A percentile compares a stretch with the other conserved stretches of the same genome.
Conservation (phyloP, 2,888 invertebrate species). For the Phalera bucephala region DNA sequence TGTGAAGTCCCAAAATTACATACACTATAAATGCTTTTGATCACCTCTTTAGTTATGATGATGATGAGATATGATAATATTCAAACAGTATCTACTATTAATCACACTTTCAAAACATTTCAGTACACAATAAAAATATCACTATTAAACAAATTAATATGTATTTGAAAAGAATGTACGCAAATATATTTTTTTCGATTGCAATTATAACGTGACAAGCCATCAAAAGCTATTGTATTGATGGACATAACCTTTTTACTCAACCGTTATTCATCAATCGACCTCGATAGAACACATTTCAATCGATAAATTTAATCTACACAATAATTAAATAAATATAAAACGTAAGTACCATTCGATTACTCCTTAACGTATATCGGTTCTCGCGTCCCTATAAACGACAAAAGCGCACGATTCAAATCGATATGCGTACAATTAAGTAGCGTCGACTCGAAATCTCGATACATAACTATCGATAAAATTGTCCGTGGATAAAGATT, state of each 20-base stretch:
- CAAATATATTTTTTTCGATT: too few relatives aligned
- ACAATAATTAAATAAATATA: conserved; percentile 2
- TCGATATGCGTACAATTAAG: conserved; percentile 58
- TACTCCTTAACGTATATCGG: conserved; percentile 24
- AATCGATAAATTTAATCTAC: neutral
- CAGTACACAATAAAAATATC: too few relatives aligned
- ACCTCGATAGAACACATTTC: conserved; percentile 17
- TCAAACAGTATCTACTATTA: too few relatives aligned
- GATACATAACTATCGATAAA: conserved; percentile 37
- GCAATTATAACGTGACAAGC: conserved; percentile 25
- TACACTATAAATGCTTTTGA: too few relatives aligned
- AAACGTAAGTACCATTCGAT: conserved; percentile 23
- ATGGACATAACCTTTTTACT: conserved; percentile 20
- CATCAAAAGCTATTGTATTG: conserved; percentile 21
- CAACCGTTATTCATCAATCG: conserved; percentile 22
- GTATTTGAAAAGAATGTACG: too few relatives aligned
- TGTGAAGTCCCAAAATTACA: too few relatives aligned
- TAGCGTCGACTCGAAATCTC: conserved; percentile 50
- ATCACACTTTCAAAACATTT: too few relatives aligned
- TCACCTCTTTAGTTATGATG: too few relatives aligned
- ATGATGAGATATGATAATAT: too few relatives aligned
- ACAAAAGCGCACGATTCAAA: conserved; percentile 40
- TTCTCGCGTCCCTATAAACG: conserved; percentile 36
- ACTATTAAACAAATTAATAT: too few relatives aligned
- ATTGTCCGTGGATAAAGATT: conserved; percentile 60